Evolutionary conservation across 1,140 invertebrate genomes (phyloP).

Genomic region (Drosophila busckii): DNA sequence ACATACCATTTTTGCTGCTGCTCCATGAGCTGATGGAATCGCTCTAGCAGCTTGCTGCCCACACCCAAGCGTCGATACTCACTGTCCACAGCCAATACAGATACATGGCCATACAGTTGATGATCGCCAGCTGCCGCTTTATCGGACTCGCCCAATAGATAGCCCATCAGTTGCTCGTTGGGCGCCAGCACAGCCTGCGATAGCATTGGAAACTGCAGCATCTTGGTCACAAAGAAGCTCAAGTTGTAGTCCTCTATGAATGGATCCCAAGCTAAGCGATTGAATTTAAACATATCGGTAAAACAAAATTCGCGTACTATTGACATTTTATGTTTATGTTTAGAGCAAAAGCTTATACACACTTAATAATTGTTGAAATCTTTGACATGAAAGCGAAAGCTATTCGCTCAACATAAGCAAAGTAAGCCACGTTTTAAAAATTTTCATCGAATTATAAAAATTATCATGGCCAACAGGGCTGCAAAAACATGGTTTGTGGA

Average conservation of each 20-base stretch:
- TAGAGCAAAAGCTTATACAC: too few species aligned
- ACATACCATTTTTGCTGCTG: conserved; percentile 13
- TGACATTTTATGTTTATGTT: too few species aligned
- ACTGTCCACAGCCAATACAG: conserved; percentile 22
- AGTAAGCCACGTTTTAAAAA: too few species aligned
- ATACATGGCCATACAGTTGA: conserved; percentile 33
- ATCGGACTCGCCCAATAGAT: conserved; percentile 17
- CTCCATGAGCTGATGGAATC: not conserved
- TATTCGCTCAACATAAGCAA: too few species aligned
- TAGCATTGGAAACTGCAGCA: conserved; percentile 30
- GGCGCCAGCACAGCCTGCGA: conserved; percentile 18
- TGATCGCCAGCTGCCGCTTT: not conserved
- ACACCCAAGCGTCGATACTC: conserved; percentile 37
- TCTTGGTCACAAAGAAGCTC: conserved; percentile 5
- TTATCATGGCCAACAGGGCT: too few species aligned
- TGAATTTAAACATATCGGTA: conserved; percentile 37
- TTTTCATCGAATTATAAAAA: too few species aligned
- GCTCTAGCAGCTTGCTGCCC: conserved; percentile 22
- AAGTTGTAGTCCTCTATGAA: conserved; percentile 31
- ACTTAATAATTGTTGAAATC: too few species aligned
- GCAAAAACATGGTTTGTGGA: too few species aligned
- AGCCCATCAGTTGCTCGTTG: conserved; percentile 17
- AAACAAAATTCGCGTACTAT: conserved; percentile 18
- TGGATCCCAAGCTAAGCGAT: conserved; percentile 28
- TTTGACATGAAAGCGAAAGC: too few species aligned